Evolutionary conservation across 2,113 vertebrate genomes (phyloP).

Genomic region (Sciurus niger): DNA sequence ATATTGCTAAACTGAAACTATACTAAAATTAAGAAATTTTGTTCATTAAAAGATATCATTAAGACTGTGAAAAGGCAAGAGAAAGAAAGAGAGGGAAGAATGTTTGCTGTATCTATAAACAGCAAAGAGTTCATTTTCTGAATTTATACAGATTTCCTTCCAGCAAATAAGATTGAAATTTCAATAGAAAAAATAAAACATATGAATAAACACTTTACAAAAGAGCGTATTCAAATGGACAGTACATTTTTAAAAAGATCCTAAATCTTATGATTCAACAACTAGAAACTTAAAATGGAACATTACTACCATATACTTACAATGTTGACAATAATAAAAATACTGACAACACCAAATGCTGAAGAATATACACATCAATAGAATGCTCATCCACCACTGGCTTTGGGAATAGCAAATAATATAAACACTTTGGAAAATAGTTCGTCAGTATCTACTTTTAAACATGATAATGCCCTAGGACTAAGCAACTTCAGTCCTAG

Average conservation of each 20-base stretch:
- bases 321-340: neutral
- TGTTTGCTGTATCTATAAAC: neutral
- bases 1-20: neutral
- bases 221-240: neutral
- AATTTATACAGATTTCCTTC: neutral
- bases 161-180: neutral
- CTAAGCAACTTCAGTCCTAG: neutral
- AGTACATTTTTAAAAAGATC: neutral
- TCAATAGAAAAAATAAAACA: neutral
- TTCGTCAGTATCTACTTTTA: neutral
- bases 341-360: neutral
- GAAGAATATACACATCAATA: neutral
- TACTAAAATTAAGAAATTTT: slow-evolving; percentile 22
- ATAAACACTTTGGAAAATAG: neutral
- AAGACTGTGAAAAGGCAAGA: neutral
- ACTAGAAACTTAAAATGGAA: neutral
- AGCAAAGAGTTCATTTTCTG: neutral
- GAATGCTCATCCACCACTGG: neutral
- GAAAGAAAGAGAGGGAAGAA: neutral
- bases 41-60: neutral
- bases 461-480: neutral
- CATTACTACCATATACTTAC: neutral
- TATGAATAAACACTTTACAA: neutral
- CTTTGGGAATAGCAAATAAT: neutral
- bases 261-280: neutral